Evolutionary conservation across 23 tunicate species (phyloP).

Genomic region (Halocynthia roretzi): DNA sequence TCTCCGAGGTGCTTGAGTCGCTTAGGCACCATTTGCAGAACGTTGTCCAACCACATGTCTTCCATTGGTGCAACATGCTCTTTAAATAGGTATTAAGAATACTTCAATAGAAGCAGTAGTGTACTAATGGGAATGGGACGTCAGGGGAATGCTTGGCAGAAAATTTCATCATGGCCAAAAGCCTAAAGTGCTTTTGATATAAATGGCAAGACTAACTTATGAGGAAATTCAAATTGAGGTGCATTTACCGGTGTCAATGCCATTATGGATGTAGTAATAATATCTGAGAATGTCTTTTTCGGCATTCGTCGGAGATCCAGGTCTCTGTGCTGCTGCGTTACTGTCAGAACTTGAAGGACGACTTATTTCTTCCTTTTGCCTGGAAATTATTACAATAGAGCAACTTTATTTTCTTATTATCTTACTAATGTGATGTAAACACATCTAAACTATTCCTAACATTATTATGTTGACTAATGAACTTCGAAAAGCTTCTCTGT

Average conservation of each 20-base stretch:
- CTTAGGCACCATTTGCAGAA: conserved; percentile 85
- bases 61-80: conserved; percentile 99
- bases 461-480: conserved; percentile 86
- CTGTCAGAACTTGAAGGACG: conserved; percentile 26
- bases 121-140: not conserved
- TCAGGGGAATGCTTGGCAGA: not conserved
- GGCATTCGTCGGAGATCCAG: conserved; percentile 89
- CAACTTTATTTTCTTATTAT: not conserved
- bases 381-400: not conserved
- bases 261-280: conserved; percentile 92
- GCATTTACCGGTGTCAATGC: conserved; percentile 83
- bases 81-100: conserved; percentile 1
- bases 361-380: conserved; percentile 80
- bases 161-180: not conserved
- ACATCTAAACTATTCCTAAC: conserved; percentile 24
- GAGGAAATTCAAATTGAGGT: not conserved
- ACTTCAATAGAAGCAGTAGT: not conserved
- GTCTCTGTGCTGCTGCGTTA: conserved; percentile 37
- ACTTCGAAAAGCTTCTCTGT: conserved; percentile 85
- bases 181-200: not conserved
- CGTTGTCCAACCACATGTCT: conserved; percentile 83
- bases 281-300: conserved; percentile 95
- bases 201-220: too few species aligned
- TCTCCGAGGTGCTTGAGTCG: conserved; percentile 60
- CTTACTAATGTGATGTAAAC: not conserved